Percentiles rank a stretch among this genome's conserved stretches.
Conservation (phyloP, 2,113 vertebrate genomes). For the Varanus salvator region DNA sequence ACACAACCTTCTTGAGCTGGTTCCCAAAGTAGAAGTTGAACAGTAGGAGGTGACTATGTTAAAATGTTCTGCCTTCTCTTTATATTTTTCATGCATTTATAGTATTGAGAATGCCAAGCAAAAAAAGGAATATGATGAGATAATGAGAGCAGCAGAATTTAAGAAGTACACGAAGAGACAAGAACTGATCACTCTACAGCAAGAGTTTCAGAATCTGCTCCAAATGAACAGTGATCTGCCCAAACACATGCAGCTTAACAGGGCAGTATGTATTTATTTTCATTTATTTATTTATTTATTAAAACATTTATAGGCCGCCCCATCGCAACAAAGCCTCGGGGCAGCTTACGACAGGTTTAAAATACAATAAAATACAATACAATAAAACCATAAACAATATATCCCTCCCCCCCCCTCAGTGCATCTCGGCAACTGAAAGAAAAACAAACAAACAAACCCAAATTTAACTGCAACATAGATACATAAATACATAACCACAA, state of each 20-base stretch:
- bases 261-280: conserved; percentile 79
- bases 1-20: background rate
- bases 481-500: no score
- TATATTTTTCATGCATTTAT: conserved; percentile 56
- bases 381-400: no score
- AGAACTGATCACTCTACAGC: conserved; percentile 77
- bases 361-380: no score
- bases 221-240: conserved; percentile 82
- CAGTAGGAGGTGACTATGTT: background rate
- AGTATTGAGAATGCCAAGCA: conserved; percentile 90
- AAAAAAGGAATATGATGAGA: conserved; percentile 82
- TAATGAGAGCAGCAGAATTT: conserved; percentile 81
- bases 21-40: no score
- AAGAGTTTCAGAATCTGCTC: conserved; percentile 77
- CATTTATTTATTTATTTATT: no score
- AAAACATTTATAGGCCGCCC: no score
- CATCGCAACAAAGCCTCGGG: no score
- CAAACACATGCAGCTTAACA: conserved; percentile 82
- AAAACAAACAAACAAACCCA: no score
- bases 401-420: no score
- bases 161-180: conserved; percentile 78
- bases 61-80: background rate
- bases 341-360: no score
- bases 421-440: no score
- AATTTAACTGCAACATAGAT: no score